Evolutionary conservation across 2,888 invertebrate genomes (phyloP).

Genomic region (Pterostichus madidus): DNA sequence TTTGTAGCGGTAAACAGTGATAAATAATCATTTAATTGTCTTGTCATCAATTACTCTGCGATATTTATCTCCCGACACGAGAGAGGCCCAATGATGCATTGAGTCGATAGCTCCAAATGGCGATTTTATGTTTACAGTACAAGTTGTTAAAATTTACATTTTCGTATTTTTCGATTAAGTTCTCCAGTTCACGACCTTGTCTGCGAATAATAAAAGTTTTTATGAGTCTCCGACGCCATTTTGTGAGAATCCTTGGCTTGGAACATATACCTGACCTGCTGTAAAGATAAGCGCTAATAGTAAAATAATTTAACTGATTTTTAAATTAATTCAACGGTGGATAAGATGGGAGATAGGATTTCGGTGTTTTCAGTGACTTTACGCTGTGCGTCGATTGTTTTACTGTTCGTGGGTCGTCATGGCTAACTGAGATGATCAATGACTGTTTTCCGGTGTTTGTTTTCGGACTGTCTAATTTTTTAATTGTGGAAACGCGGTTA

Average conservation of each 20-base stretch:
- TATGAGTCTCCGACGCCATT: slow-evolving; percentile 62
- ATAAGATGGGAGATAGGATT: slow-evolving; percentile 34
- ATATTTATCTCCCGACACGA: slow-evolving; percentile 51
- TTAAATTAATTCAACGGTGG: slow-evolving; percentile 42
- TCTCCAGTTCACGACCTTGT: slow-evolving; percentile 65
- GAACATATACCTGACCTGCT: slow-evolving; percentile 48
- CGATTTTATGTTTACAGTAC: slow-evolving; percentile 62
- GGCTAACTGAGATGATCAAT: slow-evolving; percentile 50
- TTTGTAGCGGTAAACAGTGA: slow-evolving; percentile 61
- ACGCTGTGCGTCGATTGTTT: slow-evolving; percentile 12
- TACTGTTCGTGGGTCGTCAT: slow-evolving; percentile 7
- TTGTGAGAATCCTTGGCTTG: slow-evolving; percentile 53
- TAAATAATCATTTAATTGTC: slow-evolving; percentile 65
- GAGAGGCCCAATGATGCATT: slow-evolving; percentile 46
- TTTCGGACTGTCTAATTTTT: slow-evolving; percentile 48
- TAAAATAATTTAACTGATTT: slow-evolving; percentile 57
- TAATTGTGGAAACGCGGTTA: slow-evolving; percentile 47
- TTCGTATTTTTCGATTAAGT: slow-evolving; percentile 66
- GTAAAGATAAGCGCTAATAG: slow-evolving; percentile 56
- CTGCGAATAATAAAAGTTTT: slow-evolving; percentile 65
- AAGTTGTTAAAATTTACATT: slow-evolving; percentile 66
- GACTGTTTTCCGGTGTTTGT: slow-evolving; percentile 48
- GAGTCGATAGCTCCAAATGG: slow-evolving; percentile 59
- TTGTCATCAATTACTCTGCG: slow-evolving; percentile 61
- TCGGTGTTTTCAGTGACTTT: slow-evolving; percentile 1